Conservation (phyloP, 2,113 vertebrate species). For the Cyanoderma ruficeps region DNA sequence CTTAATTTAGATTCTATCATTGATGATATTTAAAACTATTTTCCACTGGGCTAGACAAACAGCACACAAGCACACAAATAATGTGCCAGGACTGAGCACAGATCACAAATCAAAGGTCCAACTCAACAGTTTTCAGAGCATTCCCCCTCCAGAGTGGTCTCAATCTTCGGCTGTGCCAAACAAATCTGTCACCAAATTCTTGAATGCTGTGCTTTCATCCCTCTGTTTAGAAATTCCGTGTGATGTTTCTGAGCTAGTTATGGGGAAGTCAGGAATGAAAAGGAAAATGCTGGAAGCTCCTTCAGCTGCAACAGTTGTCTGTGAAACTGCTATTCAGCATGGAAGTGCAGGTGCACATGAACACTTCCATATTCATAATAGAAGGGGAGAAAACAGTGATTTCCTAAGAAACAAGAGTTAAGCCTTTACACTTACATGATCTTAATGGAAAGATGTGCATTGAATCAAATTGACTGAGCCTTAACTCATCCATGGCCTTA, state of each 20-base stretch:
- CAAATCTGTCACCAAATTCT: background rate
- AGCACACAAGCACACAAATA: background rate
- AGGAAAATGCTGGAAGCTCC: background rate
- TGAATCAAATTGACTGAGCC: background rate
- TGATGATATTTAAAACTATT: background rate
- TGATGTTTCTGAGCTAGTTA: background rate
- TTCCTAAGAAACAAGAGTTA: background rate
- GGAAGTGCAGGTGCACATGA: background rate
- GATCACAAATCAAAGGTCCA: background rate
- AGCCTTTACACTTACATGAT: background rate
- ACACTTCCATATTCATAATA: background rate
- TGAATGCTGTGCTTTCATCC: background rate
- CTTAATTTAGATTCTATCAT: background rate
- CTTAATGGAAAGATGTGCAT: background rate
- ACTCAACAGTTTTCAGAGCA: background rate
- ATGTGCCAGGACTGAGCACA: background rate
- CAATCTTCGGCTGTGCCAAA: background rate
- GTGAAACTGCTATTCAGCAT: background rate
- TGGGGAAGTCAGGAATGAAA: background rate
- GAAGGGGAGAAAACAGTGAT: background rate
- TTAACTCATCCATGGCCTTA: background rate
- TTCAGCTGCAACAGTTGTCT: background rate
- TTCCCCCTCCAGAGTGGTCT: background rate
- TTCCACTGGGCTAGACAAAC: background rate
- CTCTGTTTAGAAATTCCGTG: background rate